Conservation (phyloP, 2,113 vertebrate species). For the Pungitius pungitius region DNA sequence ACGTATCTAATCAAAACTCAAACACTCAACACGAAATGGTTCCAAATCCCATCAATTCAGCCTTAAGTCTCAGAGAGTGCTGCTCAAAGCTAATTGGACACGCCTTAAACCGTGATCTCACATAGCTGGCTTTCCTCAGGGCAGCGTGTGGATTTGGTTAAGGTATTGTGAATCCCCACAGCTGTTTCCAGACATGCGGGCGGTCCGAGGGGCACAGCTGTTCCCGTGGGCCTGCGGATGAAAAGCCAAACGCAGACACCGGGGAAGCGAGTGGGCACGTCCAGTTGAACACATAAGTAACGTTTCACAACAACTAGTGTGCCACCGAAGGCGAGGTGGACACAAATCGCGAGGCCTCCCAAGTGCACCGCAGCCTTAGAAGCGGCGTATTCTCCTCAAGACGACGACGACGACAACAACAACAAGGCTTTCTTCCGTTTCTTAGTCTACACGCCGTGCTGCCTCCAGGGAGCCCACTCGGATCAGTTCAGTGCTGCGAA, state of each 20-base stretch:
- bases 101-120: slow-evolving; percentile 77
- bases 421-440: slow-evolving; percentile 45
- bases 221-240: slow-evolving; percentile 59
- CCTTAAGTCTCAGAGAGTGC: not conserved
- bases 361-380: not conserved
- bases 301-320: not conserved
- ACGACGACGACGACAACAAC: slow-evolving; percentile 33
- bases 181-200: slow-evolving; percentile 71
- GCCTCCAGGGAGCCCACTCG: slow-evolving; percentile 46
- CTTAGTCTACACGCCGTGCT: slow-evolving; percentile 28
- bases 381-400: not conserved
- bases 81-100: slow-evolving; percentile 67
- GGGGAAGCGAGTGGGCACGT: slow-evolving; percentile 25
- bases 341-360: slow-evolving; percentile 2
- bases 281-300: slow-evolving; percentile 28
- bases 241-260: slow-evolving; percentile 41
- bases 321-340: not conserved
- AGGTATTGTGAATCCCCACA: slow-evolving; percentile 76
- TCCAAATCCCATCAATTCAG: not conserved
- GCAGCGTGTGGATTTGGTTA: slow-evolving; percentile 77
- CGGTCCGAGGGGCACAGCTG: slow-evolving; percentile 78
- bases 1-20: too few species aligned
- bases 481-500: slow-evolving; percentile 17
- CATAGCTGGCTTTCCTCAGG: slow-evolving; percentile 65
- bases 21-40: not conserved